A percentile compares a stretch with the other conserved stretches of the same genome.
phyloP scores from a whole-genome alignment of 2,113 vertebrate species.

The Megaceryle maxima region DNA sequence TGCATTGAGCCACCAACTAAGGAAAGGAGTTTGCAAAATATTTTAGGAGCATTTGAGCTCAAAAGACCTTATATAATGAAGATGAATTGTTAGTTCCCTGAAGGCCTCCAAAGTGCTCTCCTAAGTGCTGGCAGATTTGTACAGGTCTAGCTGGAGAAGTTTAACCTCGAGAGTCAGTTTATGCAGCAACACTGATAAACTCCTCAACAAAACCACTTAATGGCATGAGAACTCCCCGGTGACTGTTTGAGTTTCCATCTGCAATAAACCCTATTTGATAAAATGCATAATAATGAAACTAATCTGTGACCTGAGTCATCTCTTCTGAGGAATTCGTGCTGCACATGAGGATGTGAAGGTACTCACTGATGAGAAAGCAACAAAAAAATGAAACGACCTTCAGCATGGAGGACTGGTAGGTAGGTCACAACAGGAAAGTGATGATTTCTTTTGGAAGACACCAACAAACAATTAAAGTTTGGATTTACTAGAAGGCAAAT shows the following conservation, averaged over 20 bases:
- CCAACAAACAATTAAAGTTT: neutral
- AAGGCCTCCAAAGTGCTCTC: neutral
- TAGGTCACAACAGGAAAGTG: neutral
- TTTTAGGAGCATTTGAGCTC: neutral
- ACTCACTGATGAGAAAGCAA: neutral
- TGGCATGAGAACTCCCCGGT: neutral
- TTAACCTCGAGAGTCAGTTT: neutral
- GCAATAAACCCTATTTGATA: neutral
- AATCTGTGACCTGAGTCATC: neutral
- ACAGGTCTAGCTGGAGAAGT: neutral
- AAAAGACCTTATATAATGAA: neutral
- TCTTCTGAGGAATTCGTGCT: neutral
- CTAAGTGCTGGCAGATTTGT: neutral
- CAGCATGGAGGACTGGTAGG: neutral
- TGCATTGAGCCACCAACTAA: neutral
- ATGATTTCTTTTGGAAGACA: neutral
- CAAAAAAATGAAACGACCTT: neutral
- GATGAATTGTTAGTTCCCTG: neutral
- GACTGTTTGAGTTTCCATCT: neutral
- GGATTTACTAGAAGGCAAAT: neutral
- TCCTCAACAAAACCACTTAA: neutral
- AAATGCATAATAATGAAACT: neutral
- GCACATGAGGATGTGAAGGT: neutral
- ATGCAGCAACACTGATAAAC: neutral
- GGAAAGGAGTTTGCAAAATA: neutral